Conservation (phyloP, 2,113 vertebrate genomes). For the Petrocephalus microphthalmus region DNA sequence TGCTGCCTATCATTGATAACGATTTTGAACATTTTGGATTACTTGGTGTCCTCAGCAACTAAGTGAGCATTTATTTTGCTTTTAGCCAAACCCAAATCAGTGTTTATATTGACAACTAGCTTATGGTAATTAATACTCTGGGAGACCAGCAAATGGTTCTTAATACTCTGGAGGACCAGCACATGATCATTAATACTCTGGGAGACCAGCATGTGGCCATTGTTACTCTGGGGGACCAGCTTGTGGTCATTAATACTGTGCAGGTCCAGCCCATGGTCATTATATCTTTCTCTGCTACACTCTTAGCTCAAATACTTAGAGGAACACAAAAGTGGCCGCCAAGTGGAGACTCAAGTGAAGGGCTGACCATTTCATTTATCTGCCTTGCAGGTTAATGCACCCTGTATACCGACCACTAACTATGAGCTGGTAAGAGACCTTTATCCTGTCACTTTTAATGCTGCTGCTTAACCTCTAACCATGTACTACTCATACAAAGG, state of each 20-base stretch:
- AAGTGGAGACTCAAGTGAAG: neutral
- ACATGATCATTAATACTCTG: neutral
- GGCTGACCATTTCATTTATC: neutral
- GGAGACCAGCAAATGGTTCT: neutral
- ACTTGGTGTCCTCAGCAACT: neutral
- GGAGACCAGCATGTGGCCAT: neutral
- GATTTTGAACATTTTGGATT: neutral
- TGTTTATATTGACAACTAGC: neutral
- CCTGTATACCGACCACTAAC: slow-evolving; percentile 11
- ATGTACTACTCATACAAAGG: neutral
- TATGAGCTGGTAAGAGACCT: slow-evolving; percentile 17
- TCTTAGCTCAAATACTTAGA: neutral
- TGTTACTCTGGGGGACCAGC: neutral
- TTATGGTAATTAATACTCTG: neutral
- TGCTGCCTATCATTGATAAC: neutral
- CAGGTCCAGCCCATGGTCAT: neutral
- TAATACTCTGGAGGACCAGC: neutral
- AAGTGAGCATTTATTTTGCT: neutral
- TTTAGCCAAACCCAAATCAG: neutral
- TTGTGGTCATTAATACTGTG: neutral
- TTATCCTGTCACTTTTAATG: neutral
- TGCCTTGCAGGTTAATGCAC: neutral
- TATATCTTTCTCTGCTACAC: neutral
- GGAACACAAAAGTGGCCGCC: neutral
- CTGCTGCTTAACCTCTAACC: neutral